Percentiles rank a stretch among this genome's conserved stretches.
Evolutionary conservation across 2,797 vertebrate genomes (phyloP).

Genomic region (Chaenodraco wilsoni): DNA sequence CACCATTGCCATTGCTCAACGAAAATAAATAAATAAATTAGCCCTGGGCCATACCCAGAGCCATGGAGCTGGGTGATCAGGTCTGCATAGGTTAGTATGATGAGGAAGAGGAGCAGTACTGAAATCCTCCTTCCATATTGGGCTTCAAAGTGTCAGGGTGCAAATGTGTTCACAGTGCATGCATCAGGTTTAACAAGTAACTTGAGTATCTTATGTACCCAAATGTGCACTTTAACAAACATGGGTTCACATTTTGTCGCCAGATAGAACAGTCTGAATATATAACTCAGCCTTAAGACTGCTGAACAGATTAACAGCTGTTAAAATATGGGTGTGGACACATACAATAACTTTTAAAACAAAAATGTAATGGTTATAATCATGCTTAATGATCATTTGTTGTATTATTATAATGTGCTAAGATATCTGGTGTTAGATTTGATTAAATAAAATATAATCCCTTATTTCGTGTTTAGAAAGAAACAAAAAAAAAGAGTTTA

Average conservation of each 20-base stretch:
- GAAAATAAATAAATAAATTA: conserved; percentile 8
- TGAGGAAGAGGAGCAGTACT: conserved; percentile 64
- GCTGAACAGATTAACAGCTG: conserved; percentile 29
- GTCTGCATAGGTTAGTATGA: conserved; percentile 47
- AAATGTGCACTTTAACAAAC: conserved; percentile 56
- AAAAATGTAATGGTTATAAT: neutral
- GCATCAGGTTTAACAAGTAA: conserved; percentile 82
- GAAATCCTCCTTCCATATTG: conserved; percentile 77
- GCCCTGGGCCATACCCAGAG: conserved; percentile 31
- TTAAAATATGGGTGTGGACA: neutral
- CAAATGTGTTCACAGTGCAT: conserved; percentile 82
- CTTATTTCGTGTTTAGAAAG: neutral
- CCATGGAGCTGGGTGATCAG: conserved; percentile 47
- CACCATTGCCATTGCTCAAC: conserved; percentile 44
- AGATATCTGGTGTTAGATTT: conserved; percentile 12
- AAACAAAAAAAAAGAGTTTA: neutral
- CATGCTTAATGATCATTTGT: conserved; percentile 1
- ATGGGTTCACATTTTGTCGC: conserved; percentile 5
- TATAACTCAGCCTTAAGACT: neutral
- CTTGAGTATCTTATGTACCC: conserved; percentile 69
- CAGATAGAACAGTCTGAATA: conserved; percentile 14
- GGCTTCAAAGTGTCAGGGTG: conserved; percentile 83
- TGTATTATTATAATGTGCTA: neutral
- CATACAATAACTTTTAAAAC: neutral
- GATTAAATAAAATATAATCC: neutral